A percentile compares a stretch with the other conserved stretches of the same genome.
These are phyloP conservation scores for Scortum barcoo DNA, from an alignment of 2,113 vertebrate species.

Conservation along the genomic window DNA sequence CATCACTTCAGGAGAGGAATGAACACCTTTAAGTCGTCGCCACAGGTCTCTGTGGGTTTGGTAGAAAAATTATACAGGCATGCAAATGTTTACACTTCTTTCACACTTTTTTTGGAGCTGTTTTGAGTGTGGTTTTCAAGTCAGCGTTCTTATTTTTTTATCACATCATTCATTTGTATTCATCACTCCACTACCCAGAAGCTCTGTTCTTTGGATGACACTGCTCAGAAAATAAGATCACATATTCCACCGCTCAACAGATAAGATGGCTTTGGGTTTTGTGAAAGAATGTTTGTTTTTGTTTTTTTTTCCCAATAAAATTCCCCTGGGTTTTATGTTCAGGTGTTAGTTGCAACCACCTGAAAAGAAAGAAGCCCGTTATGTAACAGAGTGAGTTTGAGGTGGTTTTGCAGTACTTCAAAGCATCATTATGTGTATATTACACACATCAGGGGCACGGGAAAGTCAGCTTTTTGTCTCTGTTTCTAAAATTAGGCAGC, in stretches of 20 bases:
- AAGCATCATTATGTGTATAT: background rate
- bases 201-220: background rate
- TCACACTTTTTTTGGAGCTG: background rate
- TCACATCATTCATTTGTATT: background rate
- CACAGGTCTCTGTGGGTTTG: background rate
- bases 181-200: background rate
- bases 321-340: slow-evolving; percentile 1
- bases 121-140: background rate
- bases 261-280: slow-evolving; percentile 26
- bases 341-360: slow-evolving; percentile 28
- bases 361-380: slow-evolving; percentile 1
- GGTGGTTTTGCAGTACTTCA: slow-evolving; percentile 8
- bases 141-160: slow-evolving; percentile 9
- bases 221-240: slow-evolving; percentile 7
- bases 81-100: background rate
- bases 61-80: background rate
- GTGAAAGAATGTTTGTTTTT: background rate
- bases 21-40: background rate
- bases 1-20: too few species aligned
- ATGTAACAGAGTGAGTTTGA: slow-evolving; percentile 17
- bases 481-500: background rate
- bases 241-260: slow-evolving; percentile 7
- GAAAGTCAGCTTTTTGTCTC: background rate
- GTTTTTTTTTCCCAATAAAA: slow-evolving; percentile 1
- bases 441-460: background rate